Conservation (phyloP, 1,140 invertebrate genomes). For the Psix sp. region DNA sequence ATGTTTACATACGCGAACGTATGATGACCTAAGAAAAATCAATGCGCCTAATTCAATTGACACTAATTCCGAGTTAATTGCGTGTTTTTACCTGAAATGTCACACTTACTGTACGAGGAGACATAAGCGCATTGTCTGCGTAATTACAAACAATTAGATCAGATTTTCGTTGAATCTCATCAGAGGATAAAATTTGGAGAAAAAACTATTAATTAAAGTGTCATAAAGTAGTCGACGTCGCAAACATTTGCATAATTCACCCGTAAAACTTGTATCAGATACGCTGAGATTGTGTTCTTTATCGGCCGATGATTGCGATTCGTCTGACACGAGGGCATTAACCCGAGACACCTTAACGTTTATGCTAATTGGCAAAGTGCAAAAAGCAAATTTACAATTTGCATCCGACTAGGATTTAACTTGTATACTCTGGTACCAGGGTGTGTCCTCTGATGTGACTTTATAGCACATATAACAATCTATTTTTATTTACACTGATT, state of each 20-base stretch:
- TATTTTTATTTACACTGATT: constrained; percentile 24
- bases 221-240: too few relatives aligned
- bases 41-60: constrained; percentile 50
- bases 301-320: constrained; percentile 24
- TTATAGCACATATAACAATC: constrained; percentile 23
- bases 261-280: too few relatives aligned
- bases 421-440: constrained; percentile 17
- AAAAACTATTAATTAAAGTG: too few relatives aligned
- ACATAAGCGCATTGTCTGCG: too few relatives aligned
- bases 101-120: too few relatives aligned
- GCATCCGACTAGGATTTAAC: constrained; percentile 32
- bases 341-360: constrained; percentile 30
- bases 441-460: constrained; percentile 34
- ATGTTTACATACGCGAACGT: constrained; percentile 23
- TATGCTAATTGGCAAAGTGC: constrained; percentile 40
- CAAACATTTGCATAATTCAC: too few relatives aligned
- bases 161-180: background rate
- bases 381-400: constrained; percentile 39
- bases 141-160: too few relatives aligned
- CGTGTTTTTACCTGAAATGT: constrained; percentile 17
- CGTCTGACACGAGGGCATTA: constrained; percentile 10
- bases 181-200: too few relatives aligned
- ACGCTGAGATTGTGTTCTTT: constrained; percentile 11
- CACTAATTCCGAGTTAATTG: constrained; percentile 36
- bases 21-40: constrained; percentile 51